phyloP scores from a whole-genome alignment of 2,113 vertebrate species.

The Lasiurus cinereus region DNA sequence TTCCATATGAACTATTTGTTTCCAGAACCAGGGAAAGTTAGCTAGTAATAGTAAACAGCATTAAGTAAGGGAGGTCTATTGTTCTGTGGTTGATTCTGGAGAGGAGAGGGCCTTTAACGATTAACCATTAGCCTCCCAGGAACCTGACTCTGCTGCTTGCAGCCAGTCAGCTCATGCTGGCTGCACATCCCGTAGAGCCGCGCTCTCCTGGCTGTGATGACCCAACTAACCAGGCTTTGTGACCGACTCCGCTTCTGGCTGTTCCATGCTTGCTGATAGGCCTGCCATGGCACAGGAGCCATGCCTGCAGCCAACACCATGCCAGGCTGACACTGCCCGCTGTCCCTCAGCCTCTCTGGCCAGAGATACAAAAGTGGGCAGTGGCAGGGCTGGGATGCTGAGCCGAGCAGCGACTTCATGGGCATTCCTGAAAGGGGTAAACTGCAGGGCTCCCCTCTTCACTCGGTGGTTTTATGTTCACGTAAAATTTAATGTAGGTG shows the following conservation, averaged over 20 bases:
- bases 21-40: conserved; percentile 46
- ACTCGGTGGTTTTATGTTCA: not conserved
- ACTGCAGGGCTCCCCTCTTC: not conserved
- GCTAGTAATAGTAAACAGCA: not conserved
- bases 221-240: not conserved
- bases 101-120: not conserved
- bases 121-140: not conserved
- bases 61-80: conserved; percentile 29
- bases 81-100: not conserved
- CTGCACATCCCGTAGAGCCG: not conserved
- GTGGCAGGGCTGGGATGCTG: too few species aligned
- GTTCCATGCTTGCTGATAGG: not conserved
- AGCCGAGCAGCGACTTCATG: too few species aligned
- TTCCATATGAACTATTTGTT: conserved; percentile 39
- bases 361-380: not conserved
- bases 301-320: too few species aligned
- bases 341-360: not conserved
- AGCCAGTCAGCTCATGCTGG: not conserved
- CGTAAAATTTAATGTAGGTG: not conserved
- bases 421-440: not conserved
- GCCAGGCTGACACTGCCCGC: too few species aligned
- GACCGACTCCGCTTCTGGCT: not conserved
- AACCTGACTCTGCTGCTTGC: not conserved
- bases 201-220: not conserved
- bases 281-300: not conserved